These are phyloP conservation scores for Eulemur rufifrons DNA, from an alignment of 2,113 vertebrate species.

Conservation along the genomic window DNA sequence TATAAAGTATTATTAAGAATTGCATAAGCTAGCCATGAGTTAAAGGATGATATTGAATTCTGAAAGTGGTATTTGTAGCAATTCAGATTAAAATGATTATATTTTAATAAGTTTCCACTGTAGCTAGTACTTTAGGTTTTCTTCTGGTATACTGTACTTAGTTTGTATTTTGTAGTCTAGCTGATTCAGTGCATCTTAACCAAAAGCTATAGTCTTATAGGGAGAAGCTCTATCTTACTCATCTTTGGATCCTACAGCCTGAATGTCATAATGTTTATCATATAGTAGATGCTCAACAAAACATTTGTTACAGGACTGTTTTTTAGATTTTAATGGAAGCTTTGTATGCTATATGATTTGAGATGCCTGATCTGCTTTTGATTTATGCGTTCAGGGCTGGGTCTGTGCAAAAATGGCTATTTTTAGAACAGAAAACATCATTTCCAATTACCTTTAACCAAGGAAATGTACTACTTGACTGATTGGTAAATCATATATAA, in stretches of 20 bases:
- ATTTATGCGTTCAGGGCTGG: background rate
- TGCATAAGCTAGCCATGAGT: background rate
- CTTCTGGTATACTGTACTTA: background rate
- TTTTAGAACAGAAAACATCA: conserved; percentile 36
- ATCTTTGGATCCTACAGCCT: background rate
- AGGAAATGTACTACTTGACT: conserved; percentile 23
- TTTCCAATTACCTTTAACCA: conserved; percentile 37
- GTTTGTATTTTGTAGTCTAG: background rate
- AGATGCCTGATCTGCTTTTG: background rate
- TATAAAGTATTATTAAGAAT: background rate
- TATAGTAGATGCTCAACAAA: background rate
- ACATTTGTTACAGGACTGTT: background rate
- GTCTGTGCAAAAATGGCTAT: background rate
- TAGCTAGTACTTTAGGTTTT: background rate
- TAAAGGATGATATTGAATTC: background rate
- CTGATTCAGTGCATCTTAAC: background rate
- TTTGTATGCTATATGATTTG: background rate
- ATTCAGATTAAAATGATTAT: background rate
- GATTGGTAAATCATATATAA: background rate
- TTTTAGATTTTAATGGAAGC: background rate
- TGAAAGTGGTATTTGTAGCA: background rate
- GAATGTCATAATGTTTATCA: background rate
- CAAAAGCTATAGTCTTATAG: background rate
- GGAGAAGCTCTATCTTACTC: background rate
- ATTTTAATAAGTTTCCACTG: background rate